Conservation (phyloP, 1,140 invertebrate genomes). For the Trachelipus rathkii region DNA sequence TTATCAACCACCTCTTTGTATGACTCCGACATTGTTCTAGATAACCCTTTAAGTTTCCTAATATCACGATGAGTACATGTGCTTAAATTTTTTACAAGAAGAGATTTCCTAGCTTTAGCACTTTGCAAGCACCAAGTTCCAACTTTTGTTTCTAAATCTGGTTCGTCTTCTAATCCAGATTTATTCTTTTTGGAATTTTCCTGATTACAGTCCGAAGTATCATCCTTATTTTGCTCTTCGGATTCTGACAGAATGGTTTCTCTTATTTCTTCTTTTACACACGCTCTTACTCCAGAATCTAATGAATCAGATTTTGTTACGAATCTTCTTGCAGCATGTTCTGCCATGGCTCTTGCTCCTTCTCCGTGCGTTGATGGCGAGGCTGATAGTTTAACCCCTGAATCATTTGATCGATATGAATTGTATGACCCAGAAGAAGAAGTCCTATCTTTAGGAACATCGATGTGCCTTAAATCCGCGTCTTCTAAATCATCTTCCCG, state of each 20-base stretch:
- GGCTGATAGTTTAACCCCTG: conserved; percentile 40
- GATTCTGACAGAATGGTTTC: conserved; percentile 9
- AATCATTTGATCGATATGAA: conserved; percentile 44
- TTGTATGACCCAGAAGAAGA: conserved; percentile 46
- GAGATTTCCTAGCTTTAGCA: conserved; percentile 40
- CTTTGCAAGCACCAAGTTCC: conserved; percentile 45
- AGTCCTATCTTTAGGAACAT: conserved; percentile 43
- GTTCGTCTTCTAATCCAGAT: conserved; percentile 39
- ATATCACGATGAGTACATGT: conserved; percentile 34
- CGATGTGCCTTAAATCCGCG: conserved; percentile 38
- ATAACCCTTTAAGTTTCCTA: conserved; percentile 24
- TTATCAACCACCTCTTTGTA: conserved; percentile 43
- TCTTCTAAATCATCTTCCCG: conserved; percentile 44
- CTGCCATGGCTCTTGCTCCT: conserved; percentile 34
- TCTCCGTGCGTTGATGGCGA: conserved; percentile 43
- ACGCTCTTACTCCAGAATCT: conserved; percentile 42
- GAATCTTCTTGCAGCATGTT: conserved; percentile 33
- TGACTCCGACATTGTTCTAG: conserved; percentile 43
- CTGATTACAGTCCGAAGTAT: conserved; percentile 26
- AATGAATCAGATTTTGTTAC: conserved; percentile 44
- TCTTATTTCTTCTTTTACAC: conserved; percentile 31
- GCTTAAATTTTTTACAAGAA: conserved; percentile 38
- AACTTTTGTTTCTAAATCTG: conserved; percentile 41
- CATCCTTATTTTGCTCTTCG: conserved; percentile 30
- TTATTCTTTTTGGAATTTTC: conserved; percentile 28